Evolutionary conservation across 37 sponge, comb jelly and placozoan genomes (phyloP).

Genomic region (Beroe ovata): DNA sequence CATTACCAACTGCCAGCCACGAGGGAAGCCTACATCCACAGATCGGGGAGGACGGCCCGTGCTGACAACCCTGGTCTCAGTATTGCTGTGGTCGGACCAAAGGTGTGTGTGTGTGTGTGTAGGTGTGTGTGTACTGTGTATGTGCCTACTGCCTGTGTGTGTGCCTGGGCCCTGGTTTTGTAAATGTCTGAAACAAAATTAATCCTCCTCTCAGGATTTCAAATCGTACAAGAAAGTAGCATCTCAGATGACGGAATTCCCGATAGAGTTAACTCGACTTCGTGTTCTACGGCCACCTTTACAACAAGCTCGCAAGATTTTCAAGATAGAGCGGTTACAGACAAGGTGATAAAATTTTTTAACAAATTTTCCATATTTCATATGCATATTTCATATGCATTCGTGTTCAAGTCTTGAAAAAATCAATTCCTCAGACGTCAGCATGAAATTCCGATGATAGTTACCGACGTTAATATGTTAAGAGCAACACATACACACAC

Average conservation of each 20-base stretch:
- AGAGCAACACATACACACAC: too few relatives aligned
- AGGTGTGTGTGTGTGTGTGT: slow-evolving; percentile 65
- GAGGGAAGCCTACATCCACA: slow-evolving; percentile 91
- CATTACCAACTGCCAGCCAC: slow-evolving; percentile 92
- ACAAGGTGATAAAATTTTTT: too few relatives aligned
- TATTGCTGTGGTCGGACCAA: slow-evolving; percentile 86
- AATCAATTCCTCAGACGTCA: too few relatives aligned
- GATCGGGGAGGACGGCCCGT: slow-evolving; percentile 97
- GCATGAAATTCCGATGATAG: too few relatives aligned
- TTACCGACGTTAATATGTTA: too few relatives aligned
- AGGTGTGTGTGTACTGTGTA: too few relatives aligned
- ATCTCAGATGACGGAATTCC: slow-evolving; percentile 44
- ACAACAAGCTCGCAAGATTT: slow-evolving; percentile 1
- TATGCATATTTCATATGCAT: too few relatives aligned
- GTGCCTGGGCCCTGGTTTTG: too few relatives aligned
- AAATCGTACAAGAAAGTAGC: slow-evolving; percentile 49
- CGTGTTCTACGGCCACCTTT: slow-evolving; percentile 4
- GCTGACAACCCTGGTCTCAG: slow-evolving; percentile 83
- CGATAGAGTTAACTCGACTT: background rate
- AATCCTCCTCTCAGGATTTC: slow-evolving; percentile 24
- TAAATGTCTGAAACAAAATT: too few relatives aligned
- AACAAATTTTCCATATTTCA: too few relatives aligned
- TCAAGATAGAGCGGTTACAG: slow-evolving; percentile 26
- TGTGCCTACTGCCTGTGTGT: too few relatives aligned
- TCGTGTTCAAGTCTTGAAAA: too few relatives aligned